phyloP scores from a whole-genome alignment of 2,888 invertebrate genomes.

The Parnassius smintheus region DNA sequence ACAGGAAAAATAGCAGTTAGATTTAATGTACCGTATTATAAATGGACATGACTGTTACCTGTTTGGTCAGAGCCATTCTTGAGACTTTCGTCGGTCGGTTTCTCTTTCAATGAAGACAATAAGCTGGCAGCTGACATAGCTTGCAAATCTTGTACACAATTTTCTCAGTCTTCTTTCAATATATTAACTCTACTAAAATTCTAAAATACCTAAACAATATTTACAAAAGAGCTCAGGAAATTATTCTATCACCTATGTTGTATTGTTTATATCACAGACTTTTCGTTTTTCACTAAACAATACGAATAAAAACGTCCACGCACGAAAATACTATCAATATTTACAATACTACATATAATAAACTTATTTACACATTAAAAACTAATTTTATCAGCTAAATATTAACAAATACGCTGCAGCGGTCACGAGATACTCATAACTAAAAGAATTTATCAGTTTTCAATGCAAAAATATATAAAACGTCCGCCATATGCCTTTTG shows the following conservation, averaged over 20 bases:
- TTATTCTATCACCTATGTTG: conserved; percentile 76
- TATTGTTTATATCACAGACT: conserved; percentile 84
- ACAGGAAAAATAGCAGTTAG: conserved; percentile 14
- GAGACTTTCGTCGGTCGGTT: conserved; percentile 68
- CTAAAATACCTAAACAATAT: conserved; percentile 78
- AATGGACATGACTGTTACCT: conserved; percentile 50
- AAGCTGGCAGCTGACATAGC: conserved; percentile 80
- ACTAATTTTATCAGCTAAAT: conserved; percentile 79
- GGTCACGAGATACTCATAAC: conserved; percentile 80
- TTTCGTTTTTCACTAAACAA: conserved; percentile 81
- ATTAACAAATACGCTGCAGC: conserved; percentile 77
- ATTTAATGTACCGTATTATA: conserved; percentile 14
- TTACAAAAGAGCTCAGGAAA: conserved; percentile 78
- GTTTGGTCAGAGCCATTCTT: conserved; percentile 67
- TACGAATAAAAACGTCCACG: conserved; percentile 82
- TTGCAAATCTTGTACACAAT: conserved; percentile 65
- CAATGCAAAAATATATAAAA: conserved; percentile 82
- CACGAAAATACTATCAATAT: conserved; percentile 80
- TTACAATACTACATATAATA: conserved; percentile 77
- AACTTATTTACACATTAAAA: conserved; percentile 80
- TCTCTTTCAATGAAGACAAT: conserved; percentile 76
- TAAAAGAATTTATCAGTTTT: conserved; percentile 81
- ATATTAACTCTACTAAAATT: conserved; percentile 74
- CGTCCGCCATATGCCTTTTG: conserved; percentile 82
- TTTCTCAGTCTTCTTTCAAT: conserved; percentile 78